A percentile compares a stretch with the other conserved stretches of the same genome.
Evolutionary conservation across 1,140 invertebrate species (phyloP).

Genomic region (Cecropterus lyciades): DNA sequence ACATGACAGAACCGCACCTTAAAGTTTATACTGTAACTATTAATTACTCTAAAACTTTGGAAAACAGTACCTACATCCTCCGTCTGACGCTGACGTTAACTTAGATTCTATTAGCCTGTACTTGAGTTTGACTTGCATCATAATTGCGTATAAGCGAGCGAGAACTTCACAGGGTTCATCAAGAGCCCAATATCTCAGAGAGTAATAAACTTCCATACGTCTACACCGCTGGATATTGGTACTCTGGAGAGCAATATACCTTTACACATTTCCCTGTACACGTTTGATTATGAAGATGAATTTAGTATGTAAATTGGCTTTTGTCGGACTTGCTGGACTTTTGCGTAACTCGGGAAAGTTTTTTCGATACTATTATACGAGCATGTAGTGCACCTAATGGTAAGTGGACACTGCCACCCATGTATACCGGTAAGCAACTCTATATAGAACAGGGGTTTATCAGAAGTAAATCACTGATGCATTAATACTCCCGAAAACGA

Average conservation of each 20-base stretch:
- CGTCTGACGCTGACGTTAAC: neutral
- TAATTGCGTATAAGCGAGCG: conserved; percentile 13
- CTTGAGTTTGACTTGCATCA: conserved; percentile 16
- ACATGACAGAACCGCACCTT: neutral
- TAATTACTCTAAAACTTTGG: neutral
- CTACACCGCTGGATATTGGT: neutral
- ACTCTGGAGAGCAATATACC: neutral
- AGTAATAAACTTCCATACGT: neutral
- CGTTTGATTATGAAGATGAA: no score
- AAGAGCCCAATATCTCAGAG: conserved; percentile 7
- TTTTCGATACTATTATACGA: no score
- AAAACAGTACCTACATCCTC: neutral
- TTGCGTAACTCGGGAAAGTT: no score
- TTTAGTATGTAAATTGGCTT: no score
- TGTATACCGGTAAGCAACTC: no score
- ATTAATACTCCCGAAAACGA: no score
- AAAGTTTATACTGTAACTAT: neutral
- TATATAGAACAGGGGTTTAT: no score
- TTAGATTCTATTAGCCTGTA: conserved; percentile 11
- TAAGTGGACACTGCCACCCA: no score
- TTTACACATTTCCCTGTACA: no score
- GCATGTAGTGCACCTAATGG: no score
- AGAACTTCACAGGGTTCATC: conserved; percentile 1
- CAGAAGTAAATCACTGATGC: no score
- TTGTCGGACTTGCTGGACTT: no score